A percentile compares a stretch with the other conserved stretches of the same genome.
These are phyloP conservation scores for Nemoura dubitans DNA, from an alignment of 2,888 invertebrate genomes.

Conservation along the genomic window DNA sequence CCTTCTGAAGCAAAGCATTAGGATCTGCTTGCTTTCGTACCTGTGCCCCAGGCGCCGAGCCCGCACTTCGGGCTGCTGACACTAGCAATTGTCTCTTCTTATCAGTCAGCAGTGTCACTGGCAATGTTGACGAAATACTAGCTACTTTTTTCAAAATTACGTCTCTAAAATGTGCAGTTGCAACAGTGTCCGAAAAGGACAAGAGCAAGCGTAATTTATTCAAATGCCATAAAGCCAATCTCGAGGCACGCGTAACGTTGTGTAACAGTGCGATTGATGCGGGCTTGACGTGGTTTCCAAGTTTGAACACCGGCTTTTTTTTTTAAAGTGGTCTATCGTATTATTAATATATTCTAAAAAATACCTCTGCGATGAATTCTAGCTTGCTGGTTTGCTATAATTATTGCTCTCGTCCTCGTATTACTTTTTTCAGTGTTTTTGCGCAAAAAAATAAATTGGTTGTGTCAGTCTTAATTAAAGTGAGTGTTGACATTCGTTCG, in stretches of 20 bases:
- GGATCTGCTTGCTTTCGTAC: too few species aligned
- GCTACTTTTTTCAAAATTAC: too few species aligned
- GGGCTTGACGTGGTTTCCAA: background rate
- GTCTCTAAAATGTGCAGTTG: background rate
- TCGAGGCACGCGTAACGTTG: background rate
- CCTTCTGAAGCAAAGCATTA: too few species aligned
- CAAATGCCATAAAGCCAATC: background rate
- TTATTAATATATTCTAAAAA: background rate
- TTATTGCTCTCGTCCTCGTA: background rate
- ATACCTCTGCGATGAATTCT: background rate
- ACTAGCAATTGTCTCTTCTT: too few species aligned
- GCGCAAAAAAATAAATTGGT: background rate
- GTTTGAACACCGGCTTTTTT: background rate
- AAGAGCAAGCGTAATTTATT: background rate
- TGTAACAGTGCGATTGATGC: background rate
- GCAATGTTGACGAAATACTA: too few species aligned
- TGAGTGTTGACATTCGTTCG: too few species aligned
- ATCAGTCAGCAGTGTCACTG: too few species aligned
- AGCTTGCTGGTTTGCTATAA: background rate
- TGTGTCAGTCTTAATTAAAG: too few species aligned
- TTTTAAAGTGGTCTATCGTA: background rate
- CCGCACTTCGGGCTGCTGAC: too few species aligned
- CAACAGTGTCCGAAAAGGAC: background rate
- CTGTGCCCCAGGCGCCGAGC: too few species aligned
- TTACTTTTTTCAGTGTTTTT: background rate